A percentile compares a stretch with the other conserved stretches of the same genome.
These are phyloP conservation scores for Ailurus styani DNA, from an alignment of 2,113 vertebrate genomes.

Conservation along the genomic window DNA sequence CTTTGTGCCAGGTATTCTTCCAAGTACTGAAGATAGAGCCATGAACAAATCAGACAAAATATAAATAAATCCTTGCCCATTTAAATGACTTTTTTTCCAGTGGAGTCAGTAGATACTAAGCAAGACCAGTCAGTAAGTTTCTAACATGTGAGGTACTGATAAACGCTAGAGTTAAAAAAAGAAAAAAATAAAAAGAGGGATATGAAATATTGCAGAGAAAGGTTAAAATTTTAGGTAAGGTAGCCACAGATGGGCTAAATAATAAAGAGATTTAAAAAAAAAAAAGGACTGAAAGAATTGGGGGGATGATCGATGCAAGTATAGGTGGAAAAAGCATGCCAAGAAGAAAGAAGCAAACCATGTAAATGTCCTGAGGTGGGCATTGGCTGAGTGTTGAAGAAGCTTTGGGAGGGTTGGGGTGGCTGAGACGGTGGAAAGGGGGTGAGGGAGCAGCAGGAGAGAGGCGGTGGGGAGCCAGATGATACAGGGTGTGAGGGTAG, in stretches of 20 bases:
- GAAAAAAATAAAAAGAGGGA: neutral
- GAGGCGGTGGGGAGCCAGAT: accelerated
- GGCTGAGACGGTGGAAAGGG: neutral
- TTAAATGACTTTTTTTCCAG: neutral
- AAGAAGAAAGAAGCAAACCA: neutral
- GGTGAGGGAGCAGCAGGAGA: neutral
- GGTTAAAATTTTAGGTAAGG: neutral
- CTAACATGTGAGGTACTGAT: neutral
- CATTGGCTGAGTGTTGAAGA: neutral
- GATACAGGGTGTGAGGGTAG: neutral
- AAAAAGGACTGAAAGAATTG: neutral
- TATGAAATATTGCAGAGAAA: neutral
- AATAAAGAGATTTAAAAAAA: neutral
- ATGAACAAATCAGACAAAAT: neutral
- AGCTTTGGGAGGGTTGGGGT: neutral
- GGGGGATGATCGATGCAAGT: neutral
- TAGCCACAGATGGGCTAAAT: neutral
- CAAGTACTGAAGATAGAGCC: neutral
- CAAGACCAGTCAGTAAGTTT: neutral
- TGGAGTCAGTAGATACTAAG: neutral
- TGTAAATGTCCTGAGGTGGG: no score
- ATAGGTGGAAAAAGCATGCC: neutral
- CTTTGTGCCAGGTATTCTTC: neutral
- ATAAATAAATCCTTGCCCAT: neutral
- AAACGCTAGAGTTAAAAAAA: neutral